A percentile compares a stretch with the other conserved stretches of the same genome.
Evolutionary conservation across 2,888 invertebrate species (phyloP).

Genomic region (Limenitis camilla): DNA sequence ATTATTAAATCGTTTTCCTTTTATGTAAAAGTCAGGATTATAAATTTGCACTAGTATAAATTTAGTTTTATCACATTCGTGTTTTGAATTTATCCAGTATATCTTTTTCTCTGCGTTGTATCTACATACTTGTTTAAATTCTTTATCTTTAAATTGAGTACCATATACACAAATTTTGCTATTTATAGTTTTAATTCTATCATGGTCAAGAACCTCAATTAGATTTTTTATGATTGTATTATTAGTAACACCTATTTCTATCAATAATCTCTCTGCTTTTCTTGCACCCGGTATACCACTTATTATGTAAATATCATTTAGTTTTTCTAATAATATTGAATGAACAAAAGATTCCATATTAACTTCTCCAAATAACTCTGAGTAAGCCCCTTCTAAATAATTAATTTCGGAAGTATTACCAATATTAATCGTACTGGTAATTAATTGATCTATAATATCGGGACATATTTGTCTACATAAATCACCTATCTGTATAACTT

Average conservation of each 20-base stretch:
- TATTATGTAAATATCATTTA: not conserved
- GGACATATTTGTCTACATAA: no score
- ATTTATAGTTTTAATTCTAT: not conserved
- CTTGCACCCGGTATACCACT: not conserved
- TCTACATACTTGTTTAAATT: not conserved
- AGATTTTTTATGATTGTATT: not conserved
- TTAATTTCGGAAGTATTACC: not conserved
- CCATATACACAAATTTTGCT: not conserved
- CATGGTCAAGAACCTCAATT: not conserved
- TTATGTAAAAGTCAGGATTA: not conserved
- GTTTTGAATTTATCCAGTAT: not conserved
- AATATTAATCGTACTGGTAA: no score
- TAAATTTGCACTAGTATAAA: constrained; percentile 1
- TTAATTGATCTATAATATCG: no score
- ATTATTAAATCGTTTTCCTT: not conserved
- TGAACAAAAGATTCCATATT: not conserved
- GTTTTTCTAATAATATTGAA: not conserved
- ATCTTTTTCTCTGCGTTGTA: not conserved
- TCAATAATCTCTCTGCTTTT: not conserved
- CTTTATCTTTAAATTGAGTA: not conserved
- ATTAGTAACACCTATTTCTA: not conserved
- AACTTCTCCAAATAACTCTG: not conserved
- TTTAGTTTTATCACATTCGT: not conserved
- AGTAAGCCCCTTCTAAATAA: not conserved
- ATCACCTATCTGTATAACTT: no score